Percentiles rank a stretch among this genome's conserved stretches.
These are phyloP conservation scores for Urocitellus parryii DNA, from an alignment of 2,113 vertebrate genomes.

Conservation along the genomic window DNA sequence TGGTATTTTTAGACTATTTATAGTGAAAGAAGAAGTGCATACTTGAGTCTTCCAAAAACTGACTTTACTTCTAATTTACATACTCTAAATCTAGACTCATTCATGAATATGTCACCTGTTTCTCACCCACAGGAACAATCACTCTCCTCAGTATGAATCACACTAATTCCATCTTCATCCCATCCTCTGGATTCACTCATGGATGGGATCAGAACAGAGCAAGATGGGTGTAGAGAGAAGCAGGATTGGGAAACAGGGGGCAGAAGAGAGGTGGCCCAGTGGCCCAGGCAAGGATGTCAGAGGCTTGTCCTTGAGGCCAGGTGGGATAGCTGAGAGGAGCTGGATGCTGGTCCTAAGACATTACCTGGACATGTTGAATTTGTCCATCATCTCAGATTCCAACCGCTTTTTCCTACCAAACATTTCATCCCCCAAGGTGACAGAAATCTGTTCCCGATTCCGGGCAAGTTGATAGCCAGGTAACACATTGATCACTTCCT, in stretches of 20 bases:
- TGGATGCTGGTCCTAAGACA: background rate
- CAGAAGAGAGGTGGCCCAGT: background rate
- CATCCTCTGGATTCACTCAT: background rate
- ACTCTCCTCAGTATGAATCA: background rate
- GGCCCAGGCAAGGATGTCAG: background rate
- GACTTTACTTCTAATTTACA: background rate
- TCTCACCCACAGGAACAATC: background rate
- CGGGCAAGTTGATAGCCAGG: conserved; percentile 78
- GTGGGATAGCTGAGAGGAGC: background rate
- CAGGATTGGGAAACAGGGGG: too few species aligned
- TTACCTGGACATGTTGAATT: conserved; percentile 69
- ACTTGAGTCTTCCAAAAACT: background rate
- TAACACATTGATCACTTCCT: conserved; percentile 77
- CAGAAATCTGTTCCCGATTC: conserved; percentile 76
- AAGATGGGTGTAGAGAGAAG: background rate
- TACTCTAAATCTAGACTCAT: background rate
- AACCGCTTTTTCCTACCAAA: conserved; percentile 58
- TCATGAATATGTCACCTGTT: background rate
- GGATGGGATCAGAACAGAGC: background rate
- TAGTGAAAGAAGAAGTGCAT: background rate
- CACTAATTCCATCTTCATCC: background rate
- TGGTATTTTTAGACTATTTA: background rate
- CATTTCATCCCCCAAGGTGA: conserved; percentile 81
- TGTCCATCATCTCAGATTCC: background rate
- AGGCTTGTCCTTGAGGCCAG: background rate